Conservation (phyloP, 1,140 invertebrate species). For the Onthophagus taurus region DNA sequence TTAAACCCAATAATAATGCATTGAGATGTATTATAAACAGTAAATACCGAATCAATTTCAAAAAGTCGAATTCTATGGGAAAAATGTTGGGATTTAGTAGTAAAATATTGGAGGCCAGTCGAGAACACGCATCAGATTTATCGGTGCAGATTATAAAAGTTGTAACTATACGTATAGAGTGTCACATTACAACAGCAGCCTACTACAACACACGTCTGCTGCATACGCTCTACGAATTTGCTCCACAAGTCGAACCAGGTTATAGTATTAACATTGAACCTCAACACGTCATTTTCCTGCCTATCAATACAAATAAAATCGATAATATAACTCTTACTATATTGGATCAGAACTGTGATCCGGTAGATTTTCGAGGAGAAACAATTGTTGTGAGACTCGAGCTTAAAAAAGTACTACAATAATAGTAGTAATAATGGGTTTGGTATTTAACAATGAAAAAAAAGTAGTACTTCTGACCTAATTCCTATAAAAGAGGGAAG, state of each 20-base stretch:
- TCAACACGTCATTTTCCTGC: slow-evolving; percentile 15
- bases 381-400: slow-evolving; percentile 13
- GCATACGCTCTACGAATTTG: slow-evolving; percentile 20
- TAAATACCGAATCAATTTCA: slow-evolving; percentile 17
- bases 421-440: too few species aligned
- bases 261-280: slow-evolving; percentile 12
- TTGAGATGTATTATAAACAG: slow-evolving; percentile 17
- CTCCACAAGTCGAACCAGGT: slow-evolving; percentile 16
- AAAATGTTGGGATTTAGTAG: slow-evolving; percentile 17
- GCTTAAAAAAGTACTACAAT: slow-evolving; percentile 5
- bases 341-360: slow-evolving; percentile 19
- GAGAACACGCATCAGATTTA: slow-evolving; percentile 18
- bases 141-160: slow-evolving; percentile 20
- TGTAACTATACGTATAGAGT: slow-evolving; percentile 17
- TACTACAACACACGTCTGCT: slow-evolving; percentile 15
- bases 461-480: too few species aligned
- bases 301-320: slow-evolving; percentile 12
- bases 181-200: slow-evolving; percentile 17
- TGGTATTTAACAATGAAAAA: too few species aligned
- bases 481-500: too few species aligned
- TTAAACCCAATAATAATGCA: slow-evolving; percentile 24
- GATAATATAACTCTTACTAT: slow-evolving; percentile 17
- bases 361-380: slow-evolving; percentile 23
- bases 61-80: slow-evolving; percentile 8
- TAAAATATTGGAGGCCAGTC: slow-evolving; percentile 10